phyloP scores from a whole-genome alignment of 2,797 vertebrate genomes.

The Oreortyx pictus region DNA sequence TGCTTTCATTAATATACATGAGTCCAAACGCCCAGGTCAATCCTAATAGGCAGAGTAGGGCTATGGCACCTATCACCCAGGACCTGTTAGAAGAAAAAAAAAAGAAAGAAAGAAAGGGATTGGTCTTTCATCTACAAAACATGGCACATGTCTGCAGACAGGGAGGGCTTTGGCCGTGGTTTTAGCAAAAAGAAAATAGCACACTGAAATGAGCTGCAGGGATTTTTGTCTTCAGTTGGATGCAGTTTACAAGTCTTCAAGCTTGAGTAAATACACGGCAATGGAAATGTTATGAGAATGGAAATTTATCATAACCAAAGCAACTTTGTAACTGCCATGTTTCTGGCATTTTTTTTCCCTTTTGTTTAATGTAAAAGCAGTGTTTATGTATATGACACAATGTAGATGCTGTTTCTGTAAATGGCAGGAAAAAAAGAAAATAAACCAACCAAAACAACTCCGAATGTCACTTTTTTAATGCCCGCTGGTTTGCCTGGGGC shows the following conservation, averaged over 20 bases:
- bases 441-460: background rate
- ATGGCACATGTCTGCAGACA: constrained; percentile 15
- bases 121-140: constrained; percentile 22
- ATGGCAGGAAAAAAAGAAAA: constrained; percentile 53
- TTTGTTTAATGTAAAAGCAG: constrained; percentile 33
- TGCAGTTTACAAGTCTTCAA: constrained; percentile 67
- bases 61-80: constrained; percentile 98
- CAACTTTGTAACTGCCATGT: constrained; percentile 48
- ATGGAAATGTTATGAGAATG: constrained; percentile 72
- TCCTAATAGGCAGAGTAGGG: constrained; percentile 94
- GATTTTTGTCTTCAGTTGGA: constrained; percentile 56
- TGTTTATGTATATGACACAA: constrained; percentile 68
- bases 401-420: constrained; percentile 69
- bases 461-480: constrained; percentile 15
- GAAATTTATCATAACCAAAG: constrained; percentile 65
- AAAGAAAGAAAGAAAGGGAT: constrained; percentile 7
- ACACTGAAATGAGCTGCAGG: background rate
- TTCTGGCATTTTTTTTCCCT: background rate
- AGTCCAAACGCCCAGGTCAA: constrained; percentile 98
- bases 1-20: constrained; percentile 99
- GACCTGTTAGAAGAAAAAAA: constrained; percentile 84
- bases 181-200: constrained; percentile 60
- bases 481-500: constrained; percentile 29
- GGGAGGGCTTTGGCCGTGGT: constrained; percentile 28
- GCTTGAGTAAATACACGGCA: constrained; percentile 65